phyloP scores from a whole-genome alignment of 1,140 invertebrate genomes.

The Drosophila subobscura region DNA sequence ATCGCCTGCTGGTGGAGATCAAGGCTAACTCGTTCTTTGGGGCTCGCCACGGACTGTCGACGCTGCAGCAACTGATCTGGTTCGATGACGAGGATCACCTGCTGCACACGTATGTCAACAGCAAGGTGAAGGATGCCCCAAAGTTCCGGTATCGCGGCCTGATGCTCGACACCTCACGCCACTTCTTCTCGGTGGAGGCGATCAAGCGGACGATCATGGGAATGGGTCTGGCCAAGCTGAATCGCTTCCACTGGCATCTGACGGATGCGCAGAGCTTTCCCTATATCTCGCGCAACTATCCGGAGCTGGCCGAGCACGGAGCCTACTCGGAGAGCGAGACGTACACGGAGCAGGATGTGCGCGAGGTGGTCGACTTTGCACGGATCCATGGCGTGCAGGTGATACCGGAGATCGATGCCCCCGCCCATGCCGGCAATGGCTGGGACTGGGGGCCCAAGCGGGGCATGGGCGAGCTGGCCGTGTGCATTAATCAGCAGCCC shows the following conservation, averaged over 20 bases:
- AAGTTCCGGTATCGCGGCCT: constrained; percentile 88
- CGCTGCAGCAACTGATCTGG: constrained; percentile 91
- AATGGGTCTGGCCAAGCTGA: constrained; percentile 92
- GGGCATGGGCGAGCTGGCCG: constrained; percentile 88
- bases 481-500: constrained; percentile 90
- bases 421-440: constrained; percentile 91
- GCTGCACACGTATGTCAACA: constrained; percentile 86
- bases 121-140: constrained; percentile 86
- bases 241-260: constrained; percentile 94
- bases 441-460: constrained; percentile 90
- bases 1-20: constrained; percentile 86
- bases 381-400: constrained; percentile 88
- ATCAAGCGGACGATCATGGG: constrained; percentile 90
- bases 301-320: constrained; percentile 89
- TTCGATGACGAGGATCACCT: constrained; percentile 87
- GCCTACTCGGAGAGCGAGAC: constrained; percentile 89
- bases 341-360: constrained; percentile 88
- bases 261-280: constrained; percentile 94
- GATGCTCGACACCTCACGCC: constrained; percentile 90
- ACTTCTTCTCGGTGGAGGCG: constrained; percentile 88
- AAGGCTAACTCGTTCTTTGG: constrained; percentile 89
- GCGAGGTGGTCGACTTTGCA: constrained; percentile 87
- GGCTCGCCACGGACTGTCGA: constrained; percentile 91
- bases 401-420: constrained; percentile 90
- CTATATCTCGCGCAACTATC: constrained; percentile 87